phyloP scores from a whole-genome alignment of 2,797 vertebrate genomes.

The Semaprochilodus insignis region DNA sequence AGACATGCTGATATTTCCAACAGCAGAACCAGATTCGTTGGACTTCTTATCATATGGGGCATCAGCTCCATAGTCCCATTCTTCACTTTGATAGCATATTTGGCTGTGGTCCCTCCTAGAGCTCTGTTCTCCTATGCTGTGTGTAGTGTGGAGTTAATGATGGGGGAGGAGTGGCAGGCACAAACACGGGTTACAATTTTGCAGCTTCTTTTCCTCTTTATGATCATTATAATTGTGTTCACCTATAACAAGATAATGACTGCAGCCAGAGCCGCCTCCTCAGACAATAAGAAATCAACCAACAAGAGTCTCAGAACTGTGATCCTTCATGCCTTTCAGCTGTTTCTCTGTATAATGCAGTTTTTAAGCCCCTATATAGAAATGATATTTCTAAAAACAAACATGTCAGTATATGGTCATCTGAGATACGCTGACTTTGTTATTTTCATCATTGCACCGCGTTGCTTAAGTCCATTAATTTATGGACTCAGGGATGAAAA shows the following conservation, averaged over 20 bases:
- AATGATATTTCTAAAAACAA: conserved; percentile 33
- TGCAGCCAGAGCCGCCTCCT: conserved; percentile 36
- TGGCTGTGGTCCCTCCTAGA: background rate
- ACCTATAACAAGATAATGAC: conserved; percentile 55
- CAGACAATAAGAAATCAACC: conserved; percentile 40
- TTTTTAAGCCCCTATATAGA: conserved; percentile 48
- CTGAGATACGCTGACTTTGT: conserved; percentile 67
- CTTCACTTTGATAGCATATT: conserved; percentile 22
- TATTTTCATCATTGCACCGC: conserved; percentile 62
- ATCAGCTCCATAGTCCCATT: conserved; percentile 41
- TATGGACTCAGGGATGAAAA: conserved; percentile 71
- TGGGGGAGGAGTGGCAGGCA: conserved; percentile 34
- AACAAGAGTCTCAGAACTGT: conserved; percentile 50
- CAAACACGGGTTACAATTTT: background rate
- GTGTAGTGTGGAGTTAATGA: conserved; percentile 45
- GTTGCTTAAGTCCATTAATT: conserved; percentile 71
- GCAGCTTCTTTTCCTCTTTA: conserved; percentile 35
- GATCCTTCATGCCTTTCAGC: conserved; percentile 44
- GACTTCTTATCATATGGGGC: conserved; percentile 48
- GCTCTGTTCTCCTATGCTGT: conserved; percentile 9
- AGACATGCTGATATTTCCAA: conserved; percentile 57
- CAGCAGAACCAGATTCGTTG: conserved; percentile 16
- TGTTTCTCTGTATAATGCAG: conserved; percentile 44
- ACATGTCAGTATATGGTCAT: conserved; percentile 34
- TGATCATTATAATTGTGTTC: conserved; percentile 34